These are phyloP conservation scores for Phaedon cochleariae DNA, from an alignment of 2,888 invertebrate genomes.

Conservation along the genomic window DNA sequence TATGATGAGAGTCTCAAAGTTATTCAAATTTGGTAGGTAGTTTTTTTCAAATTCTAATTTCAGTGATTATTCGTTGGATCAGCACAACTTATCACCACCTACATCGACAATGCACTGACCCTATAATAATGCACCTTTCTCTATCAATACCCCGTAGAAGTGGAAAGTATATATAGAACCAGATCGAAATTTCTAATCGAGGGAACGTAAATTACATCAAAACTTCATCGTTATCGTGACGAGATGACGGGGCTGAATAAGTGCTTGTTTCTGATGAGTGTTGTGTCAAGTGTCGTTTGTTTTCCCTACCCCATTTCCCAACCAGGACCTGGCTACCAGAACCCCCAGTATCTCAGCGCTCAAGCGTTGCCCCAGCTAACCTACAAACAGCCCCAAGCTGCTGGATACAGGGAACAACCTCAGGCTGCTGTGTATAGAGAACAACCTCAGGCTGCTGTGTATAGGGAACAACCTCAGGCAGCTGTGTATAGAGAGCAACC, in stretches of 20 bases:
- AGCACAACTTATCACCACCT: not conserved
- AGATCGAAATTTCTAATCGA: conserved; percentile 12
- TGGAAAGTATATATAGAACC: conserved; percentile 33
- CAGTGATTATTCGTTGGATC: not conserved
- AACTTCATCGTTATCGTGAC: not conserved
- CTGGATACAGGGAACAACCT: conserved; percentile 33
- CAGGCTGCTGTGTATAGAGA: conserved; percentile 30
- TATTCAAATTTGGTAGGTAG: too few species aligned
- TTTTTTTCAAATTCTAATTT: too few species aligned
- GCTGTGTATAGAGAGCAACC: conserved; percentile 28
- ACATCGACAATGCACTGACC: conserved; percentile 40
- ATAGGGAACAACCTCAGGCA: conserved; percentile 26
- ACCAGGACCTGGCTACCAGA: conserved; percentile 45
- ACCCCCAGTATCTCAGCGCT: conserved; percentile 45
- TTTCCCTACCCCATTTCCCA: conserved; percentile 46
- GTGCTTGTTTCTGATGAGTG: conserved; percentile 35
- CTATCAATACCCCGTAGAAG: conserved; percentile 28
- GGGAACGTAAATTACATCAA: not conserved
- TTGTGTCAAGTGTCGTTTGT: conserved; percentile 37
- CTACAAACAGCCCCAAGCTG: conserved; percentile 38
- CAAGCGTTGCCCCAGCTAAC: conserved; percentile 42
- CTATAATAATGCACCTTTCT: conserved; percentile 43
- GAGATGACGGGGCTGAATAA: conserved; percentile 39
- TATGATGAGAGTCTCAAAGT: too few species aligned
- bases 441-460: conserved; percentile 24